Conservation (phyloP, 2,113 vertebrate genomes). For the Chionomys nivalis region DNA sequence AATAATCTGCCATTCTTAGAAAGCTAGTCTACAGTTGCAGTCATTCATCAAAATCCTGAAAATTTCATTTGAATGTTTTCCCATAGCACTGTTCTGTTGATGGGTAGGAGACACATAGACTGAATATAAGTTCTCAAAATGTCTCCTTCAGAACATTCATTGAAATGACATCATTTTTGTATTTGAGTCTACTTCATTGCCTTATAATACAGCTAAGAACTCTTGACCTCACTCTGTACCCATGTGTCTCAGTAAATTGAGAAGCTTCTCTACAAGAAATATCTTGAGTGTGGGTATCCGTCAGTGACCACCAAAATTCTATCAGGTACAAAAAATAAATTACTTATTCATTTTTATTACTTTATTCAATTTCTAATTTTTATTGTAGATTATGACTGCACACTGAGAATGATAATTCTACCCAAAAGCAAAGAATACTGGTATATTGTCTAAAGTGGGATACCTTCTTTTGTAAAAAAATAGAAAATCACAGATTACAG, state of each 20-base stretch:
- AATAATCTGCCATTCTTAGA: background rate
- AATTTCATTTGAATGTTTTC: conserved; percentile 66
- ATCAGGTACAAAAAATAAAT: conserved; percentile 42
- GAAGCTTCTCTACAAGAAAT: background rate
- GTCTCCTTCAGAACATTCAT: background rate
- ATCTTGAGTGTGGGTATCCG: background rate
- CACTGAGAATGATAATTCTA: conserved; percentile 68
- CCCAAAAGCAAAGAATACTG: conserved; percentile 69
- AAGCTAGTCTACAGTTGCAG: background rate
- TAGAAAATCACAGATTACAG: conserved; percentile 49
- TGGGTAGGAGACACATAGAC: conserved; percentile 41
- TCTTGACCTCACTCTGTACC: background rate
- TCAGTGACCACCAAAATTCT: conserved; percentile 20
- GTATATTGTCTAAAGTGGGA: conserved; percentile 69
- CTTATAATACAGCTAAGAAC: background rate
- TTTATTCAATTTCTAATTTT: conserved; percentile 75
- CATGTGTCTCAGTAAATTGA: background rate
- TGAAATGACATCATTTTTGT: background rate
- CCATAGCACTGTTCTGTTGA: conserved; percentile 53
- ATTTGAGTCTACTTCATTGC: background rate
- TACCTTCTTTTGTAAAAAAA: conserved; percentile 50
- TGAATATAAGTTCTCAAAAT: conserved; percentile 64
- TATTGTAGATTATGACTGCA: conserved; percentile 63
- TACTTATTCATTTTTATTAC: conserved; percentile 52
- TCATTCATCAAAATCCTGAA: background rate